phyloP scores from a whole-genome alignment of 2,113 vertebrate genomes.

The Caretta caretta region DNA sequence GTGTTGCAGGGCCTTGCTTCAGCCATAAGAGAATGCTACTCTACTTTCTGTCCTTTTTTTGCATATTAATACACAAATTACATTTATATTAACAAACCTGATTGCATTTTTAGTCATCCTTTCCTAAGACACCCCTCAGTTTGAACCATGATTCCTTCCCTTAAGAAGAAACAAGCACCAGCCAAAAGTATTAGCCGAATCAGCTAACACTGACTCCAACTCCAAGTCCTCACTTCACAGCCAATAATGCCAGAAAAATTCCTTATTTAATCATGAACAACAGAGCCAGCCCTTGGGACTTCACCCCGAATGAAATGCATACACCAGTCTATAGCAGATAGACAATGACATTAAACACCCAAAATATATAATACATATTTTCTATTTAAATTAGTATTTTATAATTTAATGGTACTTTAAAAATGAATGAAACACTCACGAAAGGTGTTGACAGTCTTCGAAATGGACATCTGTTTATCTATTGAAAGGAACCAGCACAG shows the following conservation, averaged over 20 bases:
- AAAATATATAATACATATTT: constrained; percentile 29
- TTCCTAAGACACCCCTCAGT: not conserved
- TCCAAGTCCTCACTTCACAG: not conserved
- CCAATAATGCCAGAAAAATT: not conserved
- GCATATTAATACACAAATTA: not conserved
- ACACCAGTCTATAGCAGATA: not conserved
- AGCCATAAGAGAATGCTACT: not conserved
- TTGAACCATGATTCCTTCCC: not conserved
- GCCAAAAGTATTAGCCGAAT: not conserved
- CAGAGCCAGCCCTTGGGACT: not conserved
- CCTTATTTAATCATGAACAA: not conserved
- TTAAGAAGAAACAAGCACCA: not conserved
- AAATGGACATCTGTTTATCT: constrained; percentile 31
- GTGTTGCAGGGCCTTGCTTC: not conserved
- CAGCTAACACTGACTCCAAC: not conserved
- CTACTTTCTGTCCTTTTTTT: not conserved
- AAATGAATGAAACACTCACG: constrained; percentile 30
- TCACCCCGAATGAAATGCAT: not conserved
- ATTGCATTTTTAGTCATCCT: not conserved
- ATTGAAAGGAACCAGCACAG: not conserved
- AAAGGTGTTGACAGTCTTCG: constrained; percentile 50
- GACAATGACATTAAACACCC: not conserved
- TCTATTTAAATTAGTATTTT: constrained; percentile 39
- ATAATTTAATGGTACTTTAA: constrained; percentile 42
- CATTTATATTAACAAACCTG: not conserved